phyloP scores from a whole-genome alignment of 2,797 vertebrate species.

The Crypturellus tataupa region DNA sequence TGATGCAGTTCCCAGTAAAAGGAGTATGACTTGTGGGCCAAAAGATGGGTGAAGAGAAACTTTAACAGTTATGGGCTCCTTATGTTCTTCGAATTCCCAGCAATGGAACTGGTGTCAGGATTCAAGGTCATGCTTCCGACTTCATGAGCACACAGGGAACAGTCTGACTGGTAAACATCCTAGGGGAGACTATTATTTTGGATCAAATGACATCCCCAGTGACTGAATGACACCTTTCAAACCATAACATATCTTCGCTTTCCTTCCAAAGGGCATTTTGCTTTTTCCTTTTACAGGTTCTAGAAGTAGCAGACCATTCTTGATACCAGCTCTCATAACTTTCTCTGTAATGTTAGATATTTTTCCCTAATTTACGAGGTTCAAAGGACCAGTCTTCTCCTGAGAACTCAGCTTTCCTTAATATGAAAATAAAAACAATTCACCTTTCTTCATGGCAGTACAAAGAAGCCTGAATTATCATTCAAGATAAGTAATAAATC shows the following conservation, averaged over 20 bases:
- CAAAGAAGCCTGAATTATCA: not conserved
- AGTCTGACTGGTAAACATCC: not conserved
- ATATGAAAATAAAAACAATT: not conserved
- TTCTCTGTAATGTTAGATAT: not conserved
- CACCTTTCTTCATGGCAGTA: not conserved
- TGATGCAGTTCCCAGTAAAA: not conserved
- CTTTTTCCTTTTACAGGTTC: rapidly evolving
- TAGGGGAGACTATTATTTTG: not conserved
- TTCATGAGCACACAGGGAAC: not conserved
- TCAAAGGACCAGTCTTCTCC: not conserved
- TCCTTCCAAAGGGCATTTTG: not conserved
- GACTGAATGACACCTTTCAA: not conserved
- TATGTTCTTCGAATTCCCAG: not conserved
- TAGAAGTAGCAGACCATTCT: not conserved
- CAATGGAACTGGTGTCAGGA: not conserved
- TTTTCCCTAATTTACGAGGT: not conserved
- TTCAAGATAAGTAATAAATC: not conserved
- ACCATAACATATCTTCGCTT: not conserved
- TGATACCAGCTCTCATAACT: not conserved
- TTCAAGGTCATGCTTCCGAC: not conserved
- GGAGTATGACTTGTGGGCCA: not conserved
- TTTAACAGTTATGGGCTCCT: not conserved
- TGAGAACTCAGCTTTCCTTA: not conserved
- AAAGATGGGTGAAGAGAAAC: not conserved
- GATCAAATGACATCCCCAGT: not conserved